Evolutionary conservation across 2,797 vertebrate genomes (phyloP).

Genomic region (Rousettus madagascariensis): DNA sequence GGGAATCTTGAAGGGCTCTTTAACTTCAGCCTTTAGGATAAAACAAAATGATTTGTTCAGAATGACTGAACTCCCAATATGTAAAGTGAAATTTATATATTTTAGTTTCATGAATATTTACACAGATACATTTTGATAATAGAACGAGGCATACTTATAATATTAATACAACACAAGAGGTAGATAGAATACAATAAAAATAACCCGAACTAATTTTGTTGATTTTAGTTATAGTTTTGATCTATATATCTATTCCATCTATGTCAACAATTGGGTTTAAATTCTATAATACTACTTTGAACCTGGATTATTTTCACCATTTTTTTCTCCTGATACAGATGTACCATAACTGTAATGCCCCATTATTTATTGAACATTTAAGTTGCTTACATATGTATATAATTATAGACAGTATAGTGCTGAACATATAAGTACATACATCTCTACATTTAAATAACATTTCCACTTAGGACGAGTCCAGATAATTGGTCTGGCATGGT

Average conservation of each 20-base stretch:
- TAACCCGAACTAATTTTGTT: not conserved
- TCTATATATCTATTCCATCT: not conserved
- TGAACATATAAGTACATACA: not conserved
- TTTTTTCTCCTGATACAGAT: not conserved
- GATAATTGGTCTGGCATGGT: not conserved
- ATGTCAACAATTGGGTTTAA: not conserved
- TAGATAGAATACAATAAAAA: not conserved
- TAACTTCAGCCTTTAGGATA: not conserved
- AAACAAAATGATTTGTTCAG: not conserved
- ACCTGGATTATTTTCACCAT: not conserved
- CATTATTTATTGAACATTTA: not conserved
- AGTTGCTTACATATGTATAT: not conserved
- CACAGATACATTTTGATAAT: not conserved
- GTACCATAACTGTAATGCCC: not conserved
- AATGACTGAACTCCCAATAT: not conserved
- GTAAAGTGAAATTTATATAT: not conserved
- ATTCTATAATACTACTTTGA: not conserved
- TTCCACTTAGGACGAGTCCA: not conserved
- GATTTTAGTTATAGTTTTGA: not conserved
- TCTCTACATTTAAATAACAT: not conserved
- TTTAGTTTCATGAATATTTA: conserved; percentile 29
- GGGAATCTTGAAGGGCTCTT: not conserved
- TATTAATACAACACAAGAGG: not conserved
- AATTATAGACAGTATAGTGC: not conserved
- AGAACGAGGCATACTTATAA: not conserved